Conservation (phyloP, 2,113 vertebrate genomes). For the Callochromis pleurospilus region DNA sequence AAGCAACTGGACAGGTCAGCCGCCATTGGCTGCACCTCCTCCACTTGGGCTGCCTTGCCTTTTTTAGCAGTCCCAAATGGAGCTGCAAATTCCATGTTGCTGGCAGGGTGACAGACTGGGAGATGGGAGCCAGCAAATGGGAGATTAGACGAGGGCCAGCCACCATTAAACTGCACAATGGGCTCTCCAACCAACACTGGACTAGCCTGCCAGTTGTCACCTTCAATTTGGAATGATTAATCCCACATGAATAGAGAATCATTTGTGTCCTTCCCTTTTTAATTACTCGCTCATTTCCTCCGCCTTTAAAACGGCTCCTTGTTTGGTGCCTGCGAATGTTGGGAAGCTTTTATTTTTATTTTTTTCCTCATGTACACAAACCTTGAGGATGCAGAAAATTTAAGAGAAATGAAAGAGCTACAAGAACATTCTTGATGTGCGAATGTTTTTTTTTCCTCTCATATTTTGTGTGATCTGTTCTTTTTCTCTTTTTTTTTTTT, state of each 20-base stretch:
- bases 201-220: constrained; percentile 57
- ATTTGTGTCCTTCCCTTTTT: constrained; percentile 24
- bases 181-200: constrained; percentile 16
- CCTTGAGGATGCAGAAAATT: not conserved
- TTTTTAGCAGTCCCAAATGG: constrained; percentile 85
- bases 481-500: fast-evolving
- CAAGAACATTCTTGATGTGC: not conserved
- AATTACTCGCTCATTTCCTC: constrained; percentile 19
- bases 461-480: not conserved
- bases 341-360: not conserved
- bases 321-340: not conserved
- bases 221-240: constrained; percentile 42
- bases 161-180: constrained; percentile 53
- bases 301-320: not conserved
- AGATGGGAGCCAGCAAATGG: constrained; percentile 82
- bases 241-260: constrained; percentile 21
- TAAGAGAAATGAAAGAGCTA: not conserved
- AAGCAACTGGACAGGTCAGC: constrained; percentile 72
- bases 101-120: constrained; percentile 81
- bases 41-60: constrained; percentile 89
- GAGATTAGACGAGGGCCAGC: constrained; percentile 67
- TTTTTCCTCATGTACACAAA: not conserved
- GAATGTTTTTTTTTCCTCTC: not conserved
- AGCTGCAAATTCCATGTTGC: constrained; percentile 80
- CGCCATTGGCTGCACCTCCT: constrained; percentile 80